Evolutionary conservation across 2,113 vertebrate genomes (phyloP).

Genomic region (Hassar affinis): DNA sequence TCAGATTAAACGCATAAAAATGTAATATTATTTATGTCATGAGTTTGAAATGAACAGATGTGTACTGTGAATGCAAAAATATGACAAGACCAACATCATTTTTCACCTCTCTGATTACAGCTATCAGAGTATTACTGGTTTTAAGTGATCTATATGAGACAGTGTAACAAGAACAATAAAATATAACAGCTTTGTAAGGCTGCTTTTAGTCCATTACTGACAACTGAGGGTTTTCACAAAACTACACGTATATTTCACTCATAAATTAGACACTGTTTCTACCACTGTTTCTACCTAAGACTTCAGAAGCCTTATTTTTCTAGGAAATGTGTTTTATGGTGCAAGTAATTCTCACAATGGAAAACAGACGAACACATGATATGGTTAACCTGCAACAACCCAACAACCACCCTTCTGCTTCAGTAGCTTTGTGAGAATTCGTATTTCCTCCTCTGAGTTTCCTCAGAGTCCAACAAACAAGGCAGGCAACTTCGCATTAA

Average conservation of each 20-base stretch:
- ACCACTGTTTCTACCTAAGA: no score
- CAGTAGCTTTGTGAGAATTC: conserved; percentile 29
- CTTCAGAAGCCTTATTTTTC: not conserved
- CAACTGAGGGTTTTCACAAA: not conserved
- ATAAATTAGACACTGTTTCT: not conserved
- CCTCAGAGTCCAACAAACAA: conserved; percentile 25
- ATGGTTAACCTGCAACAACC: not conserved
- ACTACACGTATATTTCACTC: not conserved
- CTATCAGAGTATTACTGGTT: not conserved
- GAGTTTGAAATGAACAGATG: not conserved
- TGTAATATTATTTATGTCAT: not conserved
- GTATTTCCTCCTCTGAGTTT: conserved; percentile 49
- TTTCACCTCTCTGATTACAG: conserved; percentile 1
- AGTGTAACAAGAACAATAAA: not conserved
- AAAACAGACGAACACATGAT: not conserved
- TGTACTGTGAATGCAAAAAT: not conserved
- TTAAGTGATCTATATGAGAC: not conserved
- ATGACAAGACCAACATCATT: not conserved
- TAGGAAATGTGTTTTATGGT: not conserved
- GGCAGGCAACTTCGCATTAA: conserved; percentile 11
- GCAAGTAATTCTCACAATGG: not conserved
- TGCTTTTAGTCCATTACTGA: not conserved
- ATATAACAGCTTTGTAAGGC: not conserved
- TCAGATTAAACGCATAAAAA: not conserved
- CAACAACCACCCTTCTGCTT: conserved; percentile 16